Conservation (phyloP, 1,140 invertebrate species). For the Sogatella furcifera region DNA sequence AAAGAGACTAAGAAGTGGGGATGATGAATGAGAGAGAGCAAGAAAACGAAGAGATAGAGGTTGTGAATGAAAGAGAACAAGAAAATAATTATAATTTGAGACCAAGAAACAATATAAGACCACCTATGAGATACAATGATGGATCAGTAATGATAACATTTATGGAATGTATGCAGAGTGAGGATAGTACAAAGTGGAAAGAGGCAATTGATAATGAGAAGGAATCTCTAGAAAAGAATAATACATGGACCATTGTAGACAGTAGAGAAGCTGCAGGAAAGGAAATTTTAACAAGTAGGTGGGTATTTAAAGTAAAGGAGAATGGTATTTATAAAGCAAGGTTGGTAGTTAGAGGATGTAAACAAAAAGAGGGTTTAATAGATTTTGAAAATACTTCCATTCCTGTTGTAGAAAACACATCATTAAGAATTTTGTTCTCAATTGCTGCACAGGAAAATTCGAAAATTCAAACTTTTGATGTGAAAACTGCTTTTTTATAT, state of each 20-base stretch:
- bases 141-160: too few species aligned
- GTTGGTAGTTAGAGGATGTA: slow-evolving; percentile 31
- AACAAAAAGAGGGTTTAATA: slow-evolving; percentile 26
- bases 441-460: slow-evolving; percentile 29
- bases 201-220: too few species aligned
- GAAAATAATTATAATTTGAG: neutral
- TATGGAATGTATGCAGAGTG: too few species aligned
- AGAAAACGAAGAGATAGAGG: neutral
- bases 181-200: too few species aligned
- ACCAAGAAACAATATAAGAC: neutral
- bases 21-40: too few species aligned
- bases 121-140: neutral
- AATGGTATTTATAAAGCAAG: slow-evolving; percentile 26
- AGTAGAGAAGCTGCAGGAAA: too few species aligned
- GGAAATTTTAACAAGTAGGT: too few species aligned
- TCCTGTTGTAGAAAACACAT: slow-evolving; percentile 29
- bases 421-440: slow-evolving; percentile 31
- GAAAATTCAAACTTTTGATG: slow-evolving; percentile 33
- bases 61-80: neutral
- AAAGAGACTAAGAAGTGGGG: too few species aligned
- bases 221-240: too few species aligned
- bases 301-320: too few species aligned
- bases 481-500: slow-evolving; percentile 24
- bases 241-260: too few species aligned
- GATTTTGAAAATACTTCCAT: slow-evolving; percentile 36